Conservation (phyloP, 2,797 vertebrate genomes). For the Mus minutoides region DNA sequence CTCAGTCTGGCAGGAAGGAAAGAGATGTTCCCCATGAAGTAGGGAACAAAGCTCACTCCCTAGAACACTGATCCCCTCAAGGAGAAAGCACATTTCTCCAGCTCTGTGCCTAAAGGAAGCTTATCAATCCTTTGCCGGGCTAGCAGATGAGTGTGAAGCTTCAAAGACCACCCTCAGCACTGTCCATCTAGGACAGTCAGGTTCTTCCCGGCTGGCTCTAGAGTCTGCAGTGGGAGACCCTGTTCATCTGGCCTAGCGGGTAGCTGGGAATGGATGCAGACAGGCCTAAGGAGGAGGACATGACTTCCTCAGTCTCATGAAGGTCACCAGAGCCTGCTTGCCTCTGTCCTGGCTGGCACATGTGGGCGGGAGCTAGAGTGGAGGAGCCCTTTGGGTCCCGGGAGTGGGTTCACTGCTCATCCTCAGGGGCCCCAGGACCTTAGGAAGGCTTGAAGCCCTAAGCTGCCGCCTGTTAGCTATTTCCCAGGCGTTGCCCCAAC, state of each 20-base stretch:
- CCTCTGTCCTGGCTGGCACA: background rate
- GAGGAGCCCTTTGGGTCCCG: background rate
- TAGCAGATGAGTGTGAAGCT: background rate
- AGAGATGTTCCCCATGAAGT: background rate
- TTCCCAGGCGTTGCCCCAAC: conserved; percentile 55
- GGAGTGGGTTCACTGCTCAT: background rate
- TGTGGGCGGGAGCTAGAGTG: background rate
- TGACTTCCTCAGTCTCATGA: background rate
- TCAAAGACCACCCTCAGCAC: background rate
- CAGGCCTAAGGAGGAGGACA: background rate
- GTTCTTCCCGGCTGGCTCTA: background rate
- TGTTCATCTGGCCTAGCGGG: background rate
- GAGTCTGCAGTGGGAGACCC: background rate
- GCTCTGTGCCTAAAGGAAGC: conserved; percentile 21
- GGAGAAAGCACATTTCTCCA: conserved; percentile 42
- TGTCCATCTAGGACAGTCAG: background rate
- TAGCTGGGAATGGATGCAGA: background rate
- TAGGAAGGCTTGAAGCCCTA: conserved; percentile 47
- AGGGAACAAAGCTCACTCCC: background rate
- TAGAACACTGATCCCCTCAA: background rate
- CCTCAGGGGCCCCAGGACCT: background rate
- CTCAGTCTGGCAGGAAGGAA: background rate
- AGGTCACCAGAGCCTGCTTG: background rate
- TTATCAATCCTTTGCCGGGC: background rate
- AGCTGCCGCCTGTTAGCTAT: conserved; percentile 39